Evolutionary conservation across 2,888 invertebrate species (phyloP).

Genomic region (Antitype chi): DNA sequence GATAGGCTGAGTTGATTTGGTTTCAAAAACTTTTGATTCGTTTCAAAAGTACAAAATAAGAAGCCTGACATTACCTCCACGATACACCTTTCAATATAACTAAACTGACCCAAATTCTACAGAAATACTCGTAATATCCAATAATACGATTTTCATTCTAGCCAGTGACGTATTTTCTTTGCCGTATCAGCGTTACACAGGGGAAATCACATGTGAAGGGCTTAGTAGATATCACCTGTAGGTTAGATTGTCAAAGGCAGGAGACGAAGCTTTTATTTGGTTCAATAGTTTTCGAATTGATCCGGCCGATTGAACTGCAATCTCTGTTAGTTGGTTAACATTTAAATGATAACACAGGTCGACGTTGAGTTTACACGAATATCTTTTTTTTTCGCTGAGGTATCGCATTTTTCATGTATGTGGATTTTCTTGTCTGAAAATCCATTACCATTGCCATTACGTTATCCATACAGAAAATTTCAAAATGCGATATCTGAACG

Average conservation of each 20-base stretch:
- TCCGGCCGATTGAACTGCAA: slow-evolving; percentile 7
- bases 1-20: too few relatives aligned
- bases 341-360: too few relatives aligned
- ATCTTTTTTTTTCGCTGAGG: too few relatives aligned
- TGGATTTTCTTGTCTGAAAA: too few relatives aligned
- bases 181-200: slow-evolving; percentile 53
- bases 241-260: slow-evolving; percentile 55
- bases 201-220: slow-evolving; percentile 64
- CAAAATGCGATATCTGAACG: too few relatives aligned
- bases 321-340: background rate
- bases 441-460: too few relatives aligned
- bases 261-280: slow-evolving; percentile 38
- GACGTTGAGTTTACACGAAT: too few relatives aligned
- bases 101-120: background rate
- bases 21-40: background rate
- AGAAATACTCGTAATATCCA: slow-evolving; percentile 15
- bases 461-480: too few relatives aligned
- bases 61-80: background rate
- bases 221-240: slow-evolving; percentile 49
- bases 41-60: background rate
- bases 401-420: too few relatives aligned
- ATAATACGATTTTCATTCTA: slow-evolving; percentile 31
- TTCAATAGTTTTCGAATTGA: slow-evolving; percentile 35
- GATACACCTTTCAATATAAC: background rate
- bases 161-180: slow-evolving; percentile 49